These are phyloP conservation scores for Falco peregrinus DNA, from an alignment of 2,797 vertebrate genomes.

Conservation along the genomic window DNA sequence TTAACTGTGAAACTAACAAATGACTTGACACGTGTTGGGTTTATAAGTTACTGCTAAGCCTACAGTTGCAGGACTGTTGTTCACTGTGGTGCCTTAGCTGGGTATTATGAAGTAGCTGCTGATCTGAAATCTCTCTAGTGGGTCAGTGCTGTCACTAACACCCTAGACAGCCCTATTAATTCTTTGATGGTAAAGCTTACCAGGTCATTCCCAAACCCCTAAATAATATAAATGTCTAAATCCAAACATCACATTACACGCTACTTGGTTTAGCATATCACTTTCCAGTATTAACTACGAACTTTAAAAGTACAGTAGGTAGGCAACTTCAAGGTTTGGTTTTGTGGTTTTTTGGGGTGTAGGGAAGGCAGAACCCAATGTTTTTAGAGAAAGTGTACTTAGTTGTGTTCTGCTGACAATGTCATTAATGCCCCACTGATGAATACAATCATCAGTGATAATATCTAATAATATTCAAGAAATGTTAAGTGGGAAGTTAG, in stretches of 20 bases:
- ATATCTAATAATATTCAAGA: not conserved
- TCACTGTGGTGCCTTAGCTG: not conserved
- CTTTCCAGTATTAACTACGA: not conserved
- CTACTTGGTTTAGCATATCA: not conserved
- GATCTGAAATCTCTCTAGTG: not conserved
- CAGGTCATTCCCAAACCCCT: not conserved
- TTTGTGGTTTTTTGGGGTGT: not conserved
- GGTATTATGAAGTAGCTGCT: not conserved
- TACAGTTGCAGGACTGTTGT: too few species aligned
- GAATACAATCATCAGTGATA: accelerated
- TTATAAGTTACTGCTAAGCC: not conserved
- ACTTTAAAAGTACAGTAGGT: not conserved
- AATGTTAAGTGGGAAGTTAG: accelerated
- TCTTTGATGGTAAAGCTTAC: not conserved
- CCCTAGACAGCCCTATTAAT: not conserved
- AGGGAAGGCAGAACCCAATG: not conserved
- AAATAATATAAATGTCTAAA: not conserved
- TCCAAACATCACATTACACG: not conserved
- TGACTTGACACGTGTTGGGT: not conserved
- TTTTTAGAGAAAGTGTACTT: not conserved
- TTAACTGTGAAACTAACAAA: not conserved
- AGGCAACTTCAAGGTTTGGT: not conserved
- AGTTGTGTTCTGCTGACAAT: not conserved
- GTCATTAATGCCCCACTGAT: not conserved
- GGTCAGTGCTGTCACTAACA: not conserved